Base-by-base conservation (phyloP, 2,888 invertebrate species). In the Temnothorax unifasciatus region DNA sequence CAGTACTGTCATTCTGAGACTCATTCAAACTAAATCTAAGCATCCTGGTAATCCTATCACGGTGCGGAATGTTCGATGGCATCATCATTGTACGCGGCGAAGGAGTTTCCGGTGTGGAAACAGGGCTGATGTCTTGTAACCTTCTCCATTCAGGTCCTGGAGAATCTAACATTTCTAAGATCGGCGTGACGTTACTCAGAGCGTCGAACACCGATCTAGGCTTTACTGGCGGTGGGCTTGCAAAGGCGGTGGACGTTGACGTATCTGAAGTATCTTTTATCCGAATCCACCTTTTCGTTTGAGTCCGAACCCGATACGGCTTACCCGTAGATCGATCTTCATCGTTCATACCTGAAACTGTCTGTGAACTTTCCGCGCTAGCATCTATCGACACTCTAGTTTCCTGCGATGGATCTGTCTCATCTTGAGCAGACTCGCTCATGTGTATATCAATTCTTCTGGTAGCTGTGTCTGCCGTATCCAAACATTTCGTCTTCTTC, bases 21-120 rank as follows among this genome's bases (percentile, higher is more conserved):
- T 88, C 84, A 4, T 34, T 66, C 13, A 76, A 64, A 3, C 34
- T 4, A 25, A 79, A 87, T 76, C 29, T 83, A 0, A 94, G 85
- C 41, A 92, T 85, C 76, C 87, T 93, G 2, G 84, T 88, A 21
- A 92, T 89, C 69, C 85, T 90, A 5, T 87, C 87, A 4, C 87
- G 79, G 47, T 90, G 91, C 2, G 92, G 92, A 44, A 93, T 89
- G 61, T 95, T 95, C 0, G 95, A 94, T 0, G 94, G 93, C 54
- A 95, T 82, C 74, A 85, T 93, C 89, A 94, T 93, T 1, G 92
- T 93, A 15, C 93, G 88, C 0, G 94, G 94, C 0, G 95, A 94
- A 4, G 95, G 95, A 2, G 94, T 95, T 86, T 93, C 94, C 3
- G 95, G 95, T 0, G 95, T 94, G 0, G 95, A 94, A 1, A 95